Evolutionary conservation across 1,140 invertebrate genomes (phyloP).

Genomic region (Neotoxoptera formosana): DNA sequence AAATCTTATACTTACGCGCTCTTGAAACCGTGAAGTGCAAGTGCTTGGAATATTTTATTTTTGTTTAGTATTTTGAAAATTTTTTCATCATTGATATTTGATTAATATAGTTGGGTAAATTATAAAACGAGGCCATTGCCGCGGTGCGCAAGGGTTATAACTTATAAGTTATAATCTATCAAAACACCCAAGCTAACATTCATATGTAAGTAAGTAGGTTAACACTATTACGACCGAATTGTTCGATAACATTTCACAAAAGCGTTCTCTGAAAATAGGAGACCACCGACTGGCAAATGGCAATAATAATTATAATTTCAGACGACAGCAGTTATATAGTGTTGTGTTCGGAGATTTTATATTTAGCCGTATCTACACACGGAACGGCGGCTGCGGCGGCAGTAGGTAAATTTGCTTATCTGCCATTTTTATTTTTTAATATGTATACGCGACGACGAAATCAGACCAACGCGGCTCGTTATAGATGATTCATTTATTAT

Average conservation of each 20-base stretch:
- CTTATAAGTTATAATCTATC: not conserved
- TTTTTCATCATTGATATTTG: not conserved
- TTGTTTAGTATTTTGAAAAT: not conserved
- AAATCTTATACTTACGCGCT: no score
- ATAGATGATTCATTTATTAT: not conserved
- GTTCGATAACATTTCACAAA: not conserved
- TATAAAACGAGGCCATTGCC: not conserved
- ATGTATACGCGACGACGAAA: not conserved
- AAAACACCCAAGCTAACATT: not conserved
- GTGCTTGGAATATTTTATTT: not conserved
- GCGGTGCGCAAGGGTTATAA: no score
- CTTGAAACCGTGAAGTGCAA: no score
- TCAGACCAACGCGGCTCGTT: not conserved
- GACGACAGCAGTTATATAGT: not conserved
- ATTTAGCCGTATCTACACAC: not conserved
- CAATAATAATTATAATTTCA: not conserved
- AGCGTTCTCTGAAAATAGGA: not conserved
- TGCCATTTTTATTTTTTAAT: slow-evolving; percentile 17
- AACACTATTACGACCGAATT: not conserved
- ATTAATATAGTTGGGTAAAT: not conserved
- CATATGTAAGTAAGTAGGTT: not conserved
- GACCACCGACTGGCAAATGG: not conserved
- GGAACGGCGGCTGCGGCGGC: not conserved
- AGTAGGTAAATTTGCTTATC: not conserved
- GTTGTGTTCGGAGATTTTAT: not conserved